Evolutionary conservation across 1,140 invertebrate species (phyloP).

Genomic region (Eurytemora carolleeae): DNA sequence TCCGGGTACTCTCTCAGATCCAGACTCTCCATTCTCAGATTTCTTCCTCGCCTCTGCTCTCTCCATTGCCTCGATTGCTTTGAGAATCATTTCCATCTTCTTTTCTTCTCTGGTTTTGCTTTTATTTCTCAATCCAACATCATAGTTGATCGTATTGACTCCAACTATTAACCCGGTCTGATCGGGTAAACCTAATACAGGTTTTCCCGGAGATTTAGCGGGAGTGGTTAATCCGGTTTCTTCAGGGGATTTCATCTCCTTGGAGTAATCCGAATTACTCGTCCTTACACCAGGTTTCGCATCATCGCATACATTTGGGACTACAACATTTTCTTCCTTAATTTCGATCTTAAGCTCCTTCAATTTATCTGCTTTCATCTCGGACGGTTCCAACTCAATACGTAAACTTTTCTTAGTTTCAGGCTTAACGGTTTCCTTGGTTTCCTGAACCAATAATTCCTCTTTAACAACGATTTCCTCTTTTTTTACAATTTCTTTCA

Average conservation of each 20-base stretch:
- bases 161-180: slow-evolving; percentile 13
- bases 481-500: not conserved
- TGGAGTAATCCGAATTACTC: not conserved
- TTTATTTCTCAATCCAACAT: slow-evolving; percentile 9
- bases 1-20: not conserved
- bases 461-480: not conserved
- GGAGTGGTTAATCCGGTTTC: not conserved
- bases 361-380: not conserved
- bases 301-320: not conserved
- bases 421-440: not conserved
- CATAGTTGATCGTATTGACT: slow-evolving; percentile 14
- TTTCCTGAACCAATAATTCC: no score
- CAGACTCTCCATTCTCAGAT: slow-evolving; percentile 23
- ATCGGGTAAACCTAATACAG: slow-evolving; percentile 6
- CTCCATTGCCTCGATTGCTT: slow-evolving; percentile 50
- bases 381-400: not conserved
- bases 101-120: slow-evolving; percentile 59
- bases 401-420: not conserved
- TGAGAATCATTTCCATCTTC: slow-evolving; percentile 89
- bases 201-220: slow-evolving; percentile 5
- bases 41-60: slow-evolving; percentile 32
- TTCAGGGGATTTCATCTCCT: not conserved
- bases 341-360: not conserved
- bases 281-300: not conserved
- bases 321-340: not conserved